Conservation (phyloP, 2,113 vertebrate species). For the Galbula dea region DNA sequence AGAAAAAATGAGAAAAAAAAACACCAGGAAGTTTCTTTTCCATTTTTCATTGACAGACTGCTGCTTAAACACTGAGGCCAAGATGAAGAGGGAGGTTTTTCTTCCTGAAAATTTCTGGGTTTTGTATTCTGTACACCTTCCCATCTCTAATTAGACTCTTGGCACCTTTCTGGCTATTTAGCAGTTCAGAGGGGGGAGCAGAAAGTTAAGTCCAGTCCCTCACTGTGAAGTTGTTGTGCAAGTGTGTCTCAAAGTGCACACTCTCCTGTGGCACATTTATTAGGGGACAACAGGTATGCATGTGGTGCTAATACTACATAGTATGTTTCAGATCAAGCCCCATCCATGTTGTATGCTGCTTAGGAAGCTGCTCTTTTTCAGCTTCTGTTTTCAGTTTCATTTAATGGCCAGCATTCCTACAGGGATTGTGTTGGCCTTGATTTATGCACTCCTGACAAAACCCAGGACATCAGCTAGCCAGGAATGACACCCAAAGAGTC, state of each 20-base stretch:
- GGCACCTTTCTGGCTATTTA: background rate
- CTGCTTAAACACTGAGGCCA: background rate
- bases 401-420: background rate
- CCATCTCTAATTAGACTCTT: background rate
- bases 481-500: constrained; percentile 1
- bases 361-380: background rate
- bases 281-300: background rate
- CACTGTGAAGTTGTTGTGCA: background rate
- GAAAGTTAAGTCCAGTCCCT: background rate
- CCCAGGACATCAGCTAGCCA: background rate
- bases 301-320: background rate
- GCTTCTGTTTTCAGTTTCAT: background rate
- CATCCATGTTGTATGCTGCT: background rate
- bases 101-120: background rate
- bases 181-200: background rate
- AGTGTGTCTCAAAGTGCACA: background rate
- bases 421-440: background rate
- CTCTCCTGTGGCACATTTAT: background rate
- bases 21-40: background rate
- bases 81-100: background rate
- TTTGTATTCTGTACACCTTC: background rate
- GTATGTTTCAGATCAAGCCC: background rate
- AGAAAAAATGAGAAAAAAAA: background rate
- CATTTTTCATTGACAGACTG: background rate
- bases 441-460: background rate